Conservation (phyloP, 2,113 vertebrate species). For the Ictidomys tridecemlineatus region DNA sequence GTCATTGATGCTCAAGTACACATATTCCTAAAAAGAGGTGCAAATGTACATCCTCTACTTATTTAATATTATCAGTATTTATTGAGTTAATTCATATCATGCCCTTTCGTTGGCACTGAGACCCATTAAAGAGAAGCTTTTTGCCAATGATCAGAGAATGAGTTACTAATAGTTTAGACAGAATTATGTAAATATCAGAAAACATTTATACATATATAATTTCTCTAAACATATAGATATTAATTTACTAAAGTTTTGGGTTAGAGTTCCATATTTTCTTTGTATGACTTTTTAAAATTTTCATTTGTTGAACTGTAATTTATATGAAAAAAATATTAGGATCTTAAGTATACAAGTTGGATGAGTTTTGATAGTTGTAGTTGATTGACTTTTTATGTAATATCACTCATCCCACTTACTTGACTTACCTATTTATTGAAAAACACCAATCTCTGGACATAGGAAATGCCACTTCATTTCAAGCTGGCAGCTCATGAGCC, state of each 20-base stretch:
- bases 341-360: not conserved
- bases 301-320: constrained; percentile 7
- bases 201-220: not conserved
- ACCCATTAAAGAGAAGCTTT: not conserved
- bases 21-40: not conserved
- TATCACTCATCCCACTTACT: not conserved
- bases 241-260: not conserved
- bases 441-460: not conserved
- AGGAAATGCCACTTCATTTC: not conserved
- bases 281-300: not conserved
- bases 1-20: not conserved
- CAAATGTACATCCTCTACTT: not conserved
- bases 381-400: not conserved
- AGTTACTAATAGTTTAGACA: not conserved
- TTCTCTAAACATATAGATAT: not conserved
- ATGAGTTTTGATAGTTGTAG: not conserved
- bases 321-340: not conserved
- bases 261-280: not conserved
- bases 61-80: not conserved
- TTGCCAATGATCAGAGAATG: not conserved
- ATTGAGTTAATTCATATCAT: not conserved
- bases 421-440: not conserved
- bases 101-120: not conserved
- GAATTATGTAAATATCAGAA: not conserved
- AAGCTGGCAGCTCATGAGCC: not conserved